phyloP scores from a whole-genome alignment of 2,113 vertebrate genomes.

The Pyxicephalus adspersus region DNA sequence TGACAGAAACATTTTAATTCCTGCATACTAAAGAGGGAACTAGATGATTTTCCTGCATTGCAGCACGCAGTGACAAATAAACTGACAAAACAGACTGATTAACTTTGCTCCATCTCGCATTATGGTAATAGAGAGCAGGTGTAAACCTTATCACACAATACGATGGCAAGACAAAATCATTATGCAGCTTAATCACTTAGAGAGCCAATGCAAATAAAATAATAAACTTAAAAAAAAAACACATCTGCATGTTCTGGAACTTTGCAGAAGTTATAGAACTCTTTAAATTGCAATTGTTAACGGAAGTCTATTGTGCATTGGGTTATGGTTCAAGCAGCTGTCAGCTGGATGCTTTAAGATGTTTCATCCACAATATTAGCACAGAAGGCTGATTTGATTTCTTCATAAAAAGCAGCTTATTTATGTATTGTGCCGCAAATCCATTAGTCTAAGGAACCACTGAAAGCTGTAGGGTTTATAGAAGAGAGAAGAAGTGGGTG shows the following conservation, averaged over 20 bases:
- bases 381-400: not conserved
- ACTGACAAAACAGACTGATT: conserved; percentile 41
- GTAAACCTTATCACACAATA: conserved; percentile 31
- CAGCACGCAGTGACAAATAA: conserved; percentile 24
- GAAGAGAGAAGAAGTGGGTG: too few relatives aligned
- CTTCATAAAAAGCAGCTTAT: not conserved
- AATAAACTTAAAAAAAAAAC: conserved; percentile 4
- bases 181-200: conserved; percentile 21
- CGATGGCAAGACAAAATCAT: conserved; percentile 36
- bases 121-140: conserved; percentile 40
- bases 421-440: not conserved
- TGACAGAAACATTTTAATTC: conserved; percentile 39
- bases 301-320: conserved; percentile 11
- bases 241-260: conserved; percentile 21
- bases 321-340: conserved; percentile 41
- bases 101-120: conserved; percentile 35
- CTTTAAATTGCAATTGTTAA: conserved; percentile 20
- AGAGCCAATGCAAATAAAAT: not conserved
- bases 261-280: conserved; percentile 15
- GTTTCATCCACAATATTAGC: conserved; percentile 17
- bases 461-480: too few relatives aligned
- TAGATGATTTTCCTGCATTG: not conserved
- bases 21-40: conserved; percentile 35
- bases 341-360: conserved; percentile 29
- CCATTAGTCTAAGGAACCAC: too few relatives aligned